Conservation (phyloP, 92 coral and sea anemone species). For the Zoanthus sociatus region DNA sequence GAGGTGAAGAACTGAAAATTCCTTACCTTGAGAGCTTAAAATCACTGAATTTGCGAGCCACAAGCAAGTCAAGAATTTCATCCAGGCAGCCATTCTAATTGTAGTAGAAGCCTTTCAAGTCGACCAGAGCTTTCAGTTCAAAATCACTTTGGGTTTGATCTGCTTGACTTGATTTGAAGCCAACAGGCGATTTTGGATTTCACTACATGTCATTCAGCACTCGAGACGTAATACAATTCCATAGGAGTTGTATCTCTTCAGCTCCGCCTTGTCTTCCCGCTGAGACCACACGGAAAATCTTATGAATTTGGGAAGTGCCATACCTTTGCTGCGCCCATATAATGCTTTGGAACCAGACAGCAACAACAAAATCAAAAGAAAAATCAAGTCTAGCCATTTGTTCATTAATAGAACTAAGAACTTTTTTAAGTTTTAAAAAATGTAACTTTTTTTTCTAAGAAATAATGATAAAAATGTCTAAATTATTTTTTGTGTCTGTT, state of each 20-base stretch:
- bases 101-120: slow-evolving; percentile 24
- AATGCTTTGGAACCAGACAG: slow-evolving; percentile 4
- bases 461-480: background rate
- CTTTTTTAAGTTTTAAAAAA: background rate
- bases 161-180: slow-evolving; percentile 26
- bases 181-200: slow-evolving; percentile 29
- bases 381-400: background rate
- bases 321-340: slow-evolving; percentile 27
- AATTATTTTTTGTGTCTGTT: background rate
- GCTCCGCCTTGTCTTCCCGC: slow-evolving; percentile 22
- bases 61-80: background rate
- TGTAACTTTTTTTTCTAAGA: background rate
- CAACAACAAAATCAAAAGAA: slow-evolving; percentile 25
- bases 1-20: background rate
- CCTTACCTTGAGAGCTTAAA: slow-evolving; percentile 38
- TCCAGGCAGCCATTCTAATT: slow-evolving; percentile 6
- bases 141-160: slow-evolving; percentile 16
- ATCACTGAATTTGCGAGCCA: background rate
- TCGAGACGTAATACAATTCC: slow-evolving; percentile 32
- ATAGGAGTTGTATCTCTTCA: background rate
- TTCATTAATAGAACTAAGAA: background rate
- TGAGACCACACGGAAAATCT: slow-evolving; percentile 35
- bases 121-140: slow-evolving; percentile 12
- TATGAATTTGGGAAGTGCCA: slow-evolving; percentile 18
- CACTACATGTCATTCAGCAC: slow-evolving; percentile 36